Evolutionary conservation across 2,888 invertebrate genomes (phyloP), one percentile per base, ranked within the genome.

Genomic region (Lacanobia oleracea): DNA sequence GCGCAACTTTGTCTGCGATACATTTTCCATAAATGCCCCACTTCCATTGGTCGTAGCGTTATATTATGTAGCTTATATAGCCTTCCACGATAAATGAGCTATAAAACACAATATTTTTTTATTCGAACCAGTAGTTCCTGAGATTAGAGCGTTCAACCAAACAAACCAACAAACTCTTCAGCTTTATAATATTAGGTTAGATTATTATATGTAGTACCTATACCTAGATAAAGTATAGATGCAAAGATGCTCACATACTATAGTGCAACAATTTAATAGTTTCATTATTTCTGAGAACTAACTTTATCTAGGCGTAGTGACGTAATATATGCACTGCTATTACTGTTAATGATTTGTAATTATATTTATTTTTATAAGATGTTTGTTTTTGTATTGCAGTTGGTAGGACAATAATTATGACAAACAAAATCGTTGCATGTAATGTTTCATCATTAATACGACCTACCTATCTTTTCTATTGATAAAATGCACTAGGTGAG

Each of bases 231-330:
- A 27, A 27, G 27, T 27, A 33, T 33, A 33, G 33, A 37, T 21
- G 75, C 23, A 45, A 54, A 40, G 45, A 64, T 27, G 23, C 12
- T 53, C 12, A 60, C 18, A 27, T 54, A 64, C 14, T 23, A 57
- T 51, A n/a, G 37, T 45, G 37, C 45, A 27, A 18, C 2, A 23
- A 27, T 33, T 50, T 16, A 48, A 65, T 50, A 8, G 48, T 43
- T 72, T 63, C 16, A 50, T 76, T 56, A 56, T 72, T 75, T 33
- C 66, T 40, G 7, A 75, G 48, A 43, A 50, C 6, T n/a, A 50
- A 33, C 21, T 40, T 54, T 21, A 50, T 75, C 4, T 54, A 21
- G 33, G 27, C 4, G 14, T 12, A 61, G 37, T 61, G 57, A 72
- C 21, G 59, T 59, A n/a, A 59, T 53, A 21, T 50, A 43, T 56